Percentiles rank a stretch among this genome's conserved stretches.
Conservation (phyloP, 2,113 vertebrate genomes). For the Gopherus evgoodei region DNA sequence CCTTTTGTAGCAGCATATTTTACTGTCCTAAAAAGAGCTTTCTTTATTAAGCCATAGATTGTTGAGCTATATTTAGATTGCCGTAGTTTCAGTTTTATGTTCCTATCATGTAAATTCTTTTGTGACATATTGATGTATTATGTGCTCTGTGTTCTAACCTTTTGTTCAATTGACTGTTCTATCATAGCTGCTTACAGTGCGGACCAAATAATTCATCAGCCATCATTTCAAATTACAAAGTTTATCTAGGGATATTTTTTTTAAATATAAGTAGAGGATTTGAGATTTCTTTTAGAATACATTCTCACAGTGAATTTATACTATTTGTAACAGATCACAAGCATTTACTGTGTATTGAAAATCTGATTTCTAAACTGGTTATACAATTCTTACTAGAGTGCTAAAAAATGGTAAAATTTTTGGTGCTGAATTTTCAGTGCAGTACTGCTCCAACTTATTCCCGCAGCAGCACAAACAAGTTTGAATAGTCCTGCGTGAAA, state of each 20-base stretch:
- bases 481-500: not conserved
- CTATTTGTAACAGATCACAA: slow-evolving; percentile 30
- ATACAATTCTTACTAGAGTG: not conserved
- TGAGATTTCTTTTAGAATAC: slow-evolving; percentile 22
- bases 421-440: not conserved
- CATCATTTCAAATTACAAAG: not conserved
- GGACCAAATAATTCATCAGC: not conserved
- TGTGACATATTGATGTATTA: not conserved
- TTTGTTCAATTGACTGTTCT: not conserved
- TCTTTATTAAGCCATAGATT: not conserved
- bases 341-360: slow-evolving; percentile 14
- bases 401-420: not conserved
- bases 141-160: not conserved
- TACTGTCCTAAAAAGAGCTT: not conserved
- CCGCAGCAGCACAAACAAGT: not conserved
- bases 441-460: not conserved
- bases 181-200: not conserved
- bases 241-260: not conserved
- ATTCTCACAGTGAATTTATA: slow-evolving; percentile 31
- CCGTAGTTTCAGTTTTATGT: not conserved
- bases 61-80: not conserved
- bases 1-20: not conserved
- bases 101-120: slow-evolving; percentile 20
- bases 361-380: not conserved
- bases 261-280: slow-evolving; percentile 2